Evolutionary conservation across 2,113 vertebrate genomes (phyloP).

Genomic region (Ameiurus melas): DNA sequence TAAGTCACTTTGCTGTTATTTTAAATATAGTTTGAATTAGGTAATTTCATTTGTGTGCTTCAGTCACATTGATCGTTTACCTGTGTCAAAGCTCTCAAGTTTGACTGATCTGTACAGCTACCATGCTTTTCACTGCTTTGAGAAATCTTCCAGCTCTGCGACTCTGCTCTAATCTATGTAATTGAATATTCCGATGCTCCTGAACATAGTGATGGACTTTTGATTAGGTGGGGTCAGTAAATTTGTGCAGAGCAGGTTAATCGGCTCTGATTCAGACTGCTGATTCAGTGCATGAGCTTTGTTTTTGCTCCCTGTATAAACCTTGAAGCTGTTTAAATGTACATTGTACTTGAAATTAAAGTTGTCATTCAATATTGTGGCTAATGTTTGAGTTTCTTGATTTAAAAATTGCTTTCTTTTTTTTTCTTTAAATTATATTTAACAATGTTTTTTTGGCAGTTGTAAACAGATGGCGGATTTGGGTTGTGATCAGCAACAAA

Average conservation of each 20-base stretch:
- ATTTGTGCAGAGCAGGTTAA: background rate
- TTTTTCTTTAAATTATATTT: background rate
- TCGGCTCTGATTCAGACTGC: background rate
- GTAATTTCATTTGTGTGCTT: background rate
- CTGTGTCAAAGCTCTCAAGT: conserved; percentile 2
- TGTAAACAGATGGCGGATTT: background rate
- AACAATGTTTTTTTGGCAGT: background rate
- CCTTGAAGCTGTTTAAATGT: conserved; percentile 25
- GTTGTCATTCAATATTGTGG: background rate
- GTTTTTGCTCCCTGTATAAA: conserved; percentile 37
- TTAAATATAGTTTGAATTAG: background rate
- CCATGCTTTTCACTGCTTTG: background rate
- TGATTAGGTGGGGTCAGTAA: background rate
- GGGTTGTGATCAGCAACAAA: background rate
- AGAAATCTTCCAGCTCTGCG: background rate
- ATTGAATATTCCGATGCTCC: background rate
- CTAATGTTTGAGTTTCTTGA: background rate
- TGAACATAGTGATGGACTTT: background rate
- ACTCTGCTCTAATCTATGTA: background rate
- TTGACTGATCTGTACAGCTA: background rate
- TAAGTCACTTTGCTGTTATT: background rate
- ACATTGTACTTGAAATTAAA: conserved; percentile 35
- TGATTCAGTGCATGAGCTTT: background rate
- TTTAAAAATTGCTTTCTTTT: too few relatives aligned
- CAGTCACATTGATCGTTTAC: conserved; percentile 5